phyloP scores from a whole-genome alignment of 2,797 vertebrate species.

The Labroides dimidiatus region DNA sequence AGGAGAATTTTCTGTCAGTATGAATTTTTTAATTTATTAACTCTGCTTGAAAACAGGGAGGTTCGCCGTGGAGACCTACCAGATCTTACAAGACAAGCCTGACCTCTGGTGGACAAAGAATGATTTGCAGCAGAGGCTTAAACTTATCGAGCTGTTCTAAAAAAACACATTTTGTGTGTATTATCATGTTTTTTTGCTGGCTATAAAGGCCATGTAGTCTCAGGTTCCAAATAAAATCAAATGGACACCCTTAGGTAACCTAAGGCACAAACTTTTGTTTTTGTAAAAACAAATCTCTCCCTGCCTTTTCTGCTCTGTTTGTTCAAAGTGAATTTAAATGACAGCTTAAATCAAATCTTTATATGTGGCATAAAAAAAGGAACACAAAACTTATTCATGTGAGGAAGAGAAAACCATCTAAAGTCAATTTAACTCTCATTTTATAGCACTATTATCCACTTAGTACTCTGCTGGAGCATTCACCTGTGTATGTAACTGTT shows the following conservation, averaged over 20 bases:
- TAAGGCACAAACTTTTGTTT: no score
- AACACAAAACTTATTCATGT: no score
- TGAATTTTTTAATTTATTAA: conserved; percentile 37
- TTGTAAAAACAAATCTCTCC: no score
- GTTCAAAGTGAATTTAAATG: neutral
- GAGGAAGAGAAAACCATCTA: no score
- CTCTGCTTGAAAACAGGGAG: conserved; percentile 23
- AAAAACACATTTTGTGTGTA: neutral
- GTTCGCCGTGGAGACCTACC: neutral
- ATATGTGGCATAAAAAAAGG: no score
- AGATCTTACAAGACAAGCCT: conserved; percentile 55
- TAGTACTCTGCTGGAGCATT: no score
- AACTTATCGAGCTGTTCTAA: no score
- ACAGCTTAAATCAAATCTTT: no score
- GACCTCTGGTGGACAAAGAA: conserved; percentile 73
- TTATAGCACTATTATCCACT: no score
- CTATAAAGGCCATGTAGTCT: neutral
- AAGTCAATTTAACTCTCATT: no score
- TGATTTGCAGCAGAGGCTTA: conserved; percentile 3
- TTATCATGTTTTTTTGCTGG: neutral
- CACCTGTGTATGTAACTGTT: no score
- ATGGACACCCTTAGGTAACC: neutral
- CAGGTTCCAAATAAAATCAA: neutral
- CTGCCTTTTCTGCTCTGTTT: neutral
- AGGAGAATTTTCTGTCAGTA: conserved; percentile 37